phyloP scores from a whole-genome alignment of 2,888 invertebrate genomes.

The Drosophila neotestacea region DNA sequence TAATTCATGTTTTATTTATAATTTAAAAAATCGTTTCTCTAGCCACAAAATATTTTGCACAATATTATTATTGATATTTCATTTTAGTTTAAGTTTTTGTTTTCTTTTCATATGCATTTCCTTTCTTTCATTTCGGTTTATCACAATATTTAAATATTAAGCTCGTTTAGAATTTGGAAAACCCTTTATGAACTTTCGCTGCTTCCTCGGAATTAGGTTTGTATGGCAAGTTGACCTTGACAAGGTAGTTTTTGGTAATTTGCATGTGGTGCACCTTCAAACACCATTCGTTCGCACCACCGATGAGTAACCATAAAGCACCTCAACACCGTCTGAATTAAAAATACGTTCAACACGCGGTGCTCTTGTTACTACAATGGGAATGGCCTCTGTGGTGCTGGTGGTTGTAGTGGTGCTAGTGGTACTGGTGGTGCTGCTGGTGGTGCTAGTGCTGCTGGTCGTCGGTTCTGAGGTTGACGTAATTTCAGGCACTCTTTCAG shows the following conservation, averaged over 20 bases:
- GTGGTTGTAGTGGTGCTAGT: conserved; percentile 5
- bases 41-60: conserved; percentile 59
- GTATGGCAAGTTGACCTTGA: conserved; percentile 73
- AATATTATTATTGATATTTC: conserved; percentile 50
- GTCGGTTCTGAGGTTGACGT: conserved; percentile 1
- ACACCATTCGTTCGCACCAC: conserved; percentile 70
- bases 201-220: conserved; percentile 18
- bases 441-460: conserved; percentile 8
- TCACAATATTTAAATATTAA: conserved; percentile 64
- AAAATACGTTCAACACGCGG: conserved; percentile 77
- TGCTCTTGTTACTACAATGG: conserved; percentile 38
- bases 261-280: conserved; percentile 33
- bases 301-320: conserved; percentile 81
- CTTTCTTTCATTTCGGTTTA: conserved; percentile 45
- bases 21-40: conserved; percentile 69
- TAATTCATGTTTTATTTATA: conserved; percentile 77
- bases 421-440: conserved; percentile 11
- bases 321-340: conserved; percentile 80
- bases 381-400: conserved; percentile 39
- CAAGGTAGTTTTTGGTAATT: conserved; percentile 63
- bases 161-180: conserved; percentile 68
- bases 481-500: not conserved
- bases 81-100: conserved; percentile 8
- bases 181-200: conserved; percentile 31
- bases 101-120: conserved; percentile 3